Conservation (phyloP, 2,797 vertebrate genomes). For the Chaenodraco wilsoni region DNA sequence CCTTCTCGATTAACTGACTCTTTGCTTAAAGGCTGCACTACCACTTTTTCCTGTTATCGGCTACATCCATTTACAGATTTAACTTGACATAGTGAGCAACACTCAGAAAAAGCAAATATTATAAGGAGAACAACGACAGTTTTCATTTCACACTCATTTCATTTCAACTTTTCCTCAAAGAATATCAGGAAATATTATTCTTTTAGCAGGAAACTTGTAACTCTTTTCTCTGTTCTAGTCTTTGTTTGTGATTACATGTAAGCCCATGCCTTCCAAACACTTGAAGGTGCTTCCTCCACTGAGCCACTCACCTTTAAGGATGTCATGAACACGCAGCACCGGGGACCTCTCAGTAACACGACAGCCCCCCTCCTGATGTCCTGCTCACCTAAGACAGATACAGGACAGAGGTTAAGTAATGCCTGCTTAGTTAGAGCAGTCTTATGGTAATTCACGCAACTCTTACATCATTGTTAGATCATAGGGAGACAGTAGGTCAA, state of each 20-base stretch:
- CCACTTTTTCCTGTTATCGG: too few relatives aligned
- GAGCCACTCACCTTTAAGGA: not conserved
- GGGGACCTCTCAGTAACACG: not conserved
- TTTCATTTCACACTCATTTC: not conserved
- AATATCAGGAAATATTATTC: too few relatives aligned
- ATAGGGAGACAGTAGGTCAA: too few relatives aligned
- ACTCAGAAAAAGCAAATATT: not conserved
- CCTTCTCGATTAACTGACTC: too few relatives aligned
- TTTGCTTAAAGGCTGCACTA: too few relatives aligned
- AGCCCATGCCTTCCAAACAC: slow-evolving; percentile 3
- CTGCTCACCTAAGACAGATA: not conserved
- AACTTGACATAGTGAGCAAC: slow-evolving; percentile 13
- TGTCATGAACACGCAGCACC: not conserved
- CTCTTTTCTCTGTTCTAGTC: not conserved
- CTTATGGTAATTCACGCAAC: too few relatives aligned
- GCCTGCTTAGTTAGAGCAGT: too few relatives aligned
- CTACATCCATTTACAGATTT: not conserved
- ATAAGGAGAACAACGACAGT: not conserved
- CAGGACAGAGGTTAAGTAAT: too few relatives aligned
- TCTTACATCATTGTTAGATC: too few relatives aligned
- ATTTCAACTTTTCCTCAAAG: slow-evolving; percentile 8
- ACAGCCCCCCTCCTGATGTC: not conserved
- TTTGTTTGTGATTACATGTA: slow-evolving; percentile 8
- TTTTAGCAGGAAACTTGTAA: too few relatives aligned
- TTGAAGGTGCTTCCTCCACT: slow-evolving; percentile 7